phyloP scores from a whole-genome alignment of 2,113 vertebrate species.

The Beaufortia kweichowensis region DNA sequence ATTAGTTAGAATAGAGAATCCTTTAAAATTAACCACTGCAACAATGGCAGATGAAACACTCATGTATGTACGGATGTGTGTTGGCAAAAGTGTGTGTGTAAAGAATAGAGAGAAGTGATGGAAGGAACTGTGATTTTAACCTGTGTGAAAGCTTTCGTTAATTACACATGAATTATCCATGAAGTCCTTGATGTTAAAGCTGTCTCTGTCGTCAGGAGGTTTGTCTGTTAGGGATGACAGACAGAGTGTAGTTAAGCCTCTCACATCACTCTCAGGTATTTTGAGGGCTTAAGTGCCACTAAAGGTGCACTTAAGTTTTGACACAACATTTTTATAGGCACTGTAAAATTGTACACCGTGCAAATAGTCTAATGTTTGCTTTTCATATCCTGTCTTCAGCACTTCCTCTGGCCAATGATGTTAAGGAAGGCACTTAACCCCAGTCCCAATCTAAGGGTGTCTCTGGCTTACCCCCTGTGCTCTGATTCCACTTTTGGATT shows the following conservation, averaged over 20 bases:
- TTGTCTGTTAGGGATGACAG: constrained; percentile 47
- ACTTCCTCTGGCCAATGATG: neutral
- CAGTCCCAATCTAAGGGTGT: neutral
- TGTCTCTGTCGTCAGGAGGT: constrained; percentile 50
- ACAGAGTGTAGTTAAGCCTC: constrained; percentile 35
- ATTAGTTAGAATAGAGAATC: too few relatives aligned
- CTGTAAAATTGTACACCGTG: neutral
- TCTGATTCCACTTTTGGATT: neutral
- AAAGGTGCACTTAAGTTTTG: constrained; percentile 23
- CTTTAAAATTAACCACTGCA: too few relatives aligned
- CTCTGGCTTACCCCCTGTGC: neutral
- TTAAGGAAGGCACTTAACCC: neutral
- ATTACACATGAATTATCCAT: constrained; percentile 97
- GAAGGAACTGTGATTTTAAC: constrained; percentile 88
- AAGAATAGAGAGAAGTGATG: constrained; percentile 50
- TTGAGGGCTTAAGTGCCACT: constrained; percentile 26
- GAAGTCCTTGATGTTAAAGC: constrained; percentile 71
- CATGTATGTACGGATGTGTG: constrained; percentile 37
- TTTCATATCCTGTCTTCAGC: neutral
- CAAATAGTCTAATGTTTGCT: constrained; percentile 12
- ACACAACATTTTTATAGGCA: constrained; percentile 25
- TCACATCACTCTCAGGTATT: constrained; percentile 27
- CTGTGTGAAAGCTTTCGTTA: constrained; percentile 91
- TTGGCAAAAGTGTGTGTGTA: constrained; percentile 52
- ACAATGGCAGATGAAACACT: constrained; percentile 40